These are phyloP conservation scores for Thunnus thynnus DNA, from an alignment of 2,113 vertebrate genomes.

Conservation along the genomic window DNA sequence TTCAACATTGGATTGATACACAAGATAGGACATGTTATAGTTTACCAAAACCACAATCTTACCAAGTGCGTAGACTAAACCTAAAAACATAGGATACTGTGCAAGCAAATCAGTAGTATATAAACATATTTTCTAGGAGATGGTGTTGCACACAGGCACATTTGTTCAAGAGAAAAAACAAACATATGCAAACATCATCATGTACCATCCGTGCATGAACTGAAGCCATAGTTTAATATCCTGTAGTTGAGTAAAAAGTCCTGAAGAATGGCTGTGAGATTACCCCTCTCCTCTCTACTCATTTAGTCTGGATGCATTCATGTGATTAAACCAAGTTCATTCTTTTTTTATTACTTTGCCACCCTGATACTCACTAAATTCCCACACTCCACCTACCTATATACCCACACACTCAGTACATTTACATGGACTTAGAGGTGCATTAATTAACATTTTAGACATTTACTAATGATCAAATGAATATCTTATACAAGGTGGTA, in stretches of 20 bases:
- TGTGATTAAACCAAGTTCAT: neutral
- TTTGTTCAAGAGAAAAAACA: neutral
- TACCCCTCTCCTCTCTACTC: neutral
- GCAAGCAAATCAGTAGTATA: neutral
- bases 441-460: too few species aligned
- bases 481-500: too few species aligned
- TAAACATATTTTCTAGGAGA: neutral
- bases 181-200: neutral
- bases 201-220: neutral
- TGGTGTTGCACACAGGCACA: neutral
- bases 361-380: neutral
- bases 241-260: neutral
- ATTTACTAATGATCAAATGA: too few species aligned
- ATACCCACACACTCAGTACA: neutral
- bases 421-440: too few species aligned
- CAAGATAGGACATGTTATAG: neutral
- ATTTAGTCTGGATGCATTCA: neutral
- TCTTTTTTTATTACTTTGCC: constrained; percentile 4
- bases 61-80: neutral
- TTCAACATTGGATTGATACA: neutral
- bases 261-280: neutral
- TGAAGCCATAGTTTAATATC: neutral
- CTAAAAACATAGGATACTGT: neutral
- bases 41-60: too few species aligned
- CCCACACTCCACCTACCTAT: neutral